Base-by-base conservation (phyloP, 2,113 vertebrate genomes). In the Montifringilla adamsi region DNA sequence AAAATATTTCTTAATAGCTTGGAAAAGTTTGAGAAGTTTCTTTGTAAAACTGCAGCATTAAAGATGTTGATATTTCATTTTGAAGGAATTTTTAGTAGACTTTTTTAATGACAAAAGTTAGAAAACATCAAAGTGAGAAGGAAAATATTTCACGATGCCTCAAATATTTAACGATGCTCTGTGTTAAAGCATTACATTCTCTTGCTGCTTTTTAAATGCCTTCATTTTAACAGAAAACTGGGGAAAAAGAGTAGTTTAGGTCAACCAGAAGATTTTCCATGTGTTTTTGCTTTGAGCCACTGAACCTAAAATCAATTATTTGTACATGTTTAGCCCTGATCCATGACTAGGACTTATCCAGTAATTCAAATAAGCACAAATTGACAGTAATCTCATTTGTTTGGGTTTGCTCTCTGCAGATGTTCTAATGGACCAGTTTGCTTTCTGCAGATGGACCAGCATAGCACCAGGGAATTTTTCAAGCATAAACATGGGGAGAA, bases 251-350 rank as follows among this genome's bases (percentile, higher is more conserved):
- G 46, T 8, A 3, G 12, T 89, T 77, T 81, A 84, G 35, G 59
- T 88, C 86, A 90, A 82, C 14, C 11, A 39, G 52, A 83, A 92
- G 58, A 46, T 84, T 87, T 91, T 82, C 64, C 78, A 6, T 31
- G 39, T 67, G 55, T 44, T 90, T 88, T 74, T 89, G 35, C 83
- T 89, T 86, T 78, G 60, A 93, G 91, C 28, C 80, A 75, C 60
- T 84, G 86, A 97, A 92, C 33, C 52, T 59, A 60, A 92, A 89
- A 94, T 84, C 89, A 93, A 49, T 93, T 94, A 89, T 92, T 93
- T 94, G 86, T 90, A 81, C 79, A 89, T 78, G 78, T 60, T 91
- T 82, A 89, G 58, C 73, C 69, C 70, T 83, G 89, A 93, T 89
- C 89, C 77, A 46, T 56, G 84, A 89, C 87, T 66, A 82, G 81